Conservation (phyloP, 2,113 vertebrate genomes). For the Cyanocitta stelleri region DNA sequence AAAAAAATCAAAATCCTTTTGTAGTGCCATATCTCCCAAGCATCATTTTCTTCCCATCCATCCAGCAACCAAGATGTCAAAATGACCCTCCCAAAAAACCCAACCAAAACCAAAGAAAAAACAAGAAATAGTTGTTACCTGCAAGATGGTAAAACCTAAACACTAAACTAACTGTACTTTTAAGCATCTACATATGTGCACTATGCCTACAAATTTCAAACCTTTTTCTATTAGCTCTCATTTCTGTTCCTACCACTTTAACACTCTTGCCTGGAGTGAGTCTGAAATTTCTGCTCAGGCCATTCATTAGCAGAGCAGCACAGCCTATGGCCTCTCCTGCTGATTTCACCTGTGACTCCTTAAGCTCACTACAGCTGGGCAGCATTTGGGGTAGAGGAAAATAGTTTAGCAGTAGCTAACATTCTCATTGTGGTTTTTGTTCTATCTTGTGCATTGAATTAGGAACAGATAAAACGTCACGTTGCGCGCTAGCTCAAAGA, state of each 20-base stretch:
- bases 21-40: fast-evolving
- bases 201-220: background rate
- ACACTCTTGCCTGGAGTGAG: background rate
- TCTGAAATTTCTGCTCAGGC: background rate
- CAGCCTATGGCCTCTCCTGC: background rate
- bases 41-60: fast-evolving
- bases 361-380: background rate
- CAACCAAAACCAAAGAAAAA: background rate
- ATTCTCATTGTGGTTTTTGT: background rate
- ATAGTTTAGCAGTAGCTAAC: background rate
- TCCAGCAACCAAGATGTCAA: background rate
- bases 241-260: background rate
- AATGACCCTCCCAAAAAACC: fast-evolving
- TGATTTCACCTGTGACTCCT: background rate
- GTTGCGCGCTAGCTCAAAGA: no score
- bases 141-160: background rate
- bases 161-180: background rate
- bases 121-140: background rate
- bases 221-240: background rate
- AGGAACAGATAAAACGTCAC: background rate
- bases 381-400: background rate
- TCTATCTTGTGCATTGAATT: background rate
- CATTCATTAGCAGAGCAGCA: background rate
- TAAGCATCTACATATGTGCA: background rate
- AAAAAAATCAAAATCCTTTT: background rate